A percentile compares a stretch with the other conserved stretches of the same genome.
These are phyloP conservation scores for Linurgus olivaceus DNA, from an alignment of 2,797 vertebrate species.

Conservation along the genomic window DNA sequence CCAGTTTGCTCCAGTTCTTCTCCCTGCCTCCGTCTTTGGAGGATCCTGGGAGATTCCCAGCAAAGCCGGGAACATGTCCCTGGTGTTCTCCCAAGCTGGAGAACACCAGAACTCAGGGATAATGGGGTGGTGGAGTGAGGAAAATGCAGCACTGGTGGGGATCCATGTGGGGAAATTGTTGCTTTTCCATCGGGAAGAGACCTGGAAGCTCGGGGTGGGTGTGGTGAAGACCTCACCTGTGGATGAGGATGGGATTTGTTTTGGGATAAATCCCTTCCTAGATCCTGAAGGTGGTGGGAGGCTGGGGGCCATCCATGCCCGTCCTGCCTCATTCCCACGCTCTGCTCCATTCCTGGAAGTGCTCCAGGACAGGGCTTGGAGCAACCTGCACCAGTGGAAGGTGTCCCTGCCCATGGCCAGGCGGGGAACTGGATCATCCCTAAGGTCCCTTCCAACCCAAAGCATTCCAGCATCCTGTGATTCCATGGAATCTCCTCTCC, in stretches of 20 bases:
- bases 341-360: neutral
- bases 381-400: accelerated
- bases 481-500: neutral
- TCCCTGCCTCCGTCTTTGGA: accelerated
- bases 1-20: neutral
- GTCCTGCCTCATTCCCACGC: accelerated
- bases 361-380: neutral
- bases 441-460: too few relatives aligned
- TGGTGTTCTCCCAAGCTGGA: neutral
- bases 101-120: neutral
- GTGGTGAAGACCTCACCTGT: too few relatives aligned
- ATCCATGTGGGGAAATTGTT: accelerated
- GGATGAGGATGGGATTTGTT: neutral
- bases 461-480: accelerated
- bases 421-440: neutral
- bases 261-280: neutral
- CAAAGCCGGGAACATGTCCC: accelerated
- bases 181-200: accelerated
- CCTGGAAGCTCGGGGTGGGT: accelerated
- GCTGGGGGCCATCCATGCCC: neutral
- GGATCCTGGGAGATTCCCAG: neutral
- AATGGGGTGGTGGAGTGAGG: accelerated
- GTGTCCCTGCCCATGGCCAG: accelerated
- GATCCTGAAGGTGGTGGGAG: neutral
- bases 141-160: accelerated